Base-by-base conservation (phyloP, 2,888 invertebrate genomes). In the Lamellibrachia satsuma region DNA sequence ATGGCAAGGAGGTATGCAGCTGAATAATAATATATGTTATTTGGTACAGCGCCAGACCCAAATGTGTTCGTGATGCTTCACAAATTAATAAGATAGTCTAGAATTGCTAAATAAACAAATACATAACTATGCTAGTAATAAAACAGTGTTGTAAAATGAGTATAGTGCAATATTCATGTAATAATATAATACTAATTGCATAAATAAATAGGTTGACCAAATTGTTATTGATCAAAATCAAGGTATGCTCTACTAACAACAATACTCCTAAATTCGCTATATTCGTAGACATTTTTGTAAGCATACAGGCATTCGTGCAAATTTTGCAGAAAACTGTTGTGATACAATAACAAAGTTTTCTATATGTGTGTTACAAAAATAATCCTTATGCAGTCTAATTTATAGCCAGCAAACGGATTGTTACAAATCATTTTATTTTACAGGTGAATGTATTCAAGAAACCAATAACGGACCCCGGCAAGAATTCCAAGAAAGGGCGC, bases 391-490 rank as follows among this genome's bases (percentile, higher is more conserved):
- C 75, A 75, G 75, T 75, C 75, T 75, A 75, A 22, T 75, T 2
- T 75, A 75, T 15, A 15, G n/a, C 75, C 11, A 75, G 6, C 6
- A 22, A 75, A 11, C n/a, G 6, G 15, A 22, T 3, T 15, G 75
- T 75, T 6, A 15, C 75, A 55, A 90, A 39, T 1, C 39, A 39
- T 39, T 39, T 90, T 55, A 15, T 91, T 4, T 90, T 93, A 9
- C 94, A 97, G 97, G 95, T 96, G 27, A 96, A 97, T 94, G 97
- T 97, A n/a, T 97, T 95, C 95, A 97, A 97, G 94, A 95, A 97
- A 27, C 97, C 97, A 90, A 95, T 97, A 91, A 97, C 97, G n/a
- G 97, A 97, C 94, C 90, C 94, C 0, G 96, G 96, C 3, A 97
- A 97, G 94, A 96, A 96, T 92, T 97, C 97, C 92, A 97, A 97